Evolutionary conservation across 2,888 invertebrate species (phyloP).

Genomic region (Cabera pusaria): DNA sequence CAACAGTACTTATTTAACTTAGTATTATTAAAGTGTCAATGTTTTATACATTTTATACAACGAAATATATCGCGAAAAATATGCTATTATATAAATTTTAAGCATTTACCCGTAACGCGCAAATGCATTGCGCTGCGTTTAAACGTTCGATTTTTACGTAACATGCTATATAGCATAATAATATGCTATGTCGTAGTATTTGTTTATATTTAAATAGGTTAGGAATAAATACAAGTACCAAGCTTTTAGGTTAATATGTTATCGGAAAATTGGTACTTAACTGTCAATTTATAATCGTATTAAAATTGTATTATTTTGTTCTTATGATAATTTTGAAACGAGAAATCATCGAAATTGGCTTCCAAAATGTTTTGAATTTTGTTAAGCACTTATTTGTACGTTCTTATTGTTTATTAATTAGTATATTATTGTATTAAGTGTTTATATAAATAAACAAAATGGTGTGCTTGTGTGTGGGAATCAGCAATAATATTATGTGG

Average conservation of each 20-base stretch:
- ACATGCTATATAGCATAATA: neutral
- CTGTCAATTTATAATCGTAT: constrained; percentile 28
- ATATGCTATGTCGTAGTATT: neutral
- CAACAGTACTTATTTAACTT: constrained; percentile 32
- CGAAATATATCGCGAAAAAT: constrained; percentile 38
- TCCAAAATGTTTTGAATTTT: constrained; percentile 36
- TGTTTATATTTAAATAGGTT: constrained; percentile 4
- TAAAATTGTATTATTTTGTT: constrained; percentile 9
- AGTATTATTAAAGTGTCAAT: constrained; percentile 55
- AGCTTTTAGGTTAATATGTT: constrained; percentile 28
- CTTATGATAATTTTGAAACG: constrained; percentile 21
- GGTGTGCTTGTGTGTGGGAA: constrained; percentile 49
- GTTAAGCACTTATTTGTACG: constrained; percentile 14
- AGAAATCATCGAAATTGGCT: constrained; percentile 38
- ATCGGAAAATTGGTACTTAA: constrained; percentile 38
- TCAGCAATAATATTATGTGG: constrained; percentile 59
- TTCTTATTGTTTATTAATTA: constrained; percentile 8
- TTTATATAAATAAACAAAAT: constrained; percentile 11
- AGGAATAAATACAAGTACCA: constrained; percentile 26
- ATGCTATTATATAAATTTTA: too few relatives aligned
- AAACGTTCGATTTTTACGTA: too few relatives aligned
- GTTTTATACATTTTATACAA: constrained; percentile 77
- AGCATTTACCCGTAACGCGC: too few relatives aligned
- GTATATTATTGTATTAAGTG: constrained; percentile 2
- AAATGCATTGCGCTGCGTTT: too few relatives aligned